These are phyloP conservation scores for Leucopternis melanops DNA, from an alignment of 2,113 vertebrate species.

Conservation along the genomic window DNA sequence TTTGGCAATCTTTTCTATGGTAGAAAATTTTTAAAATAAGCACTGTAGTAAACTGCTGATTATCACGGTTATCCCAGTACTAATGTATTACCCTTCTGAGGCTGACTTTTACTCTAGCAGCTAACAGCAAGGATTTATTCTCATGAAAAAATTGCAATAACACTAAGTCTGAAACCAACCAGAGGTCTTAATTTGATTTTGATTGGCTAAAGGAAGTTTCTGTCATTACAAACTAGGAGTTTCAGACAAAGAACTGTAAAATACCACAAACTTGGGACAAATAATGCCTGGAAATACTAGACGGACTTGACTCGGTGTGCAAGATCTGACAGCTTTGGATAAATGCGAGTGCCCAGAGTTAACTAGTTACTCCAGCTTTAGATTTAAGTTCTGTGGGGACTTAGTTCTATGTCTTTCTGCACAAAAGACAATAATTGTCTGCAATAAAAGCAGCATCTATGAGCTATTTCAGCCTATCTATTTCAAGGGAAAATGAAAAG, in stretches of 20 bases:
- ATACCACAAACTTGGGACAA: background rate
- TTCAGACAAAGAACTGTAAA: background rate
- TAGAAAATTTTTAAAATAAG: background rate
- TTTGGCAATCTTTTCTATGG: background rate
- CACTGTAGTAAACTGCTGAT: background rate
- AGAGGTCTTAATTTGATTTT: background rate
- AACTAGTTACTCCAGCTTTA: background rate
- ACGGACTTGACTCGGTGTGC: background rate
- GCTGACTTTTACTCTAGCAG: background rate
- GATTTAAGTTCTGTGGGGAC: background rate
- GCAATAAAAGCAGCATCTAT: background rate
- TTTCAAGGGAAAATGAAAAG: background rate
- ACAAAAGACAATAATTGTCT: background rate
- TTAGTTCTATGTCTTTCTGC: background rate
- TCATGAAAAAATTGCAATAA: background rate
- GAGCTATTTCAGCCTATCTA: background rate
- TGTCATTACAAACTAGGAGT: background rate
- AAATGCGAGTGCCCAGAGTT: background rate
- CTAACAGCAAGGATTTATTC: background rate
- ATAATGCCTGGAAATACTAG: background rate
- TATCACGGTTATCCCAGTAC: background rate
- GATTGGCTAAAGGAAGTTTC: background rate
- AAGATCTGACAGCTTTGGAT: background rate
- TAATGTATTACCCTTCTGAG: background rate
- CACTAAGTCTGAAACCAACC: background rate